phyloP scores from a whole-genome alignment of 2,113 vertebrate genomes.

The Meleagris gallopavo region DNA sequence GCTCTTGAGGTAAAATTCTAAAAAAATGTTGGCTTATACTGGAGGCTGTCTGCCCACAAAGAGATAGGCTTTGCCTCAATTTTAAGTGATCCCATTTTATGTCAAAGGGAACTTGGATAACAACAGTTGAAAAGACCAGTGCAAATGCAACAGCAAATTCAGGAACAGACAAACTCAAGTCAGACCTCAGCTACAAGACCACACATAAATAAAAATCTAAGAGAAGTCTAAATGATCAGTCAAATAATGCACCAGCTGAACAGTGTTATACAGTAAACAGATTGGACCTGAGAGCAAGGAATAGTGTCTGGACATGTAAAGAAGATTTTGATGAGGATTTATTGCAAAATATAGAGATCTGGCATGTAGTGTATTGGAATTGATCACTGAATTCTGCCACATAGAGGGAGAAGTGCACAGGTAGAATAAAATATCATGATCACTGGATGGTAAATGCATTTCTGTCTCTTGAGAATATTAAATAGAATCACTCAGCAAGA shows the following conservation, averaged over 20 bases:
- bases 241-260: not conserved
- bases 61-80: not conserved
- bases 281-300: not conserved
- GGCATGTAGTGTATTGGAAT: not conserved
- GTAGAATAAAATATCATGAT: not conserved
- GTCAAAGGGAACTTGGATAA: not conserved
- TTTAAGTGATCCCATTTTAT: not conserved
- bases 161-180: not conserved
- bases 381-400: not conserved
- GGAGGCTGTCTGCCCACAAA: not conserved
- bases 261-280: not conserved
- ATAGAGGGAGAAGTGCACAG: not conserved
- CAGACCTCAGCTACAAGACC: not conserved
- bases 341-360: not conserved
- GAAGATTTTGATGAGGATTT: not conserved
- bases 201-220: not conserved
- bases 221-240: not conserved
- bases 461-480: not conserved
- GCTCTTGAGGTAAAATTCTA: not conserved
- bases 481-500: not conserved
- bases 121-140: not conserved
- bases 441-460: not conserved
- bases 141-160: not conserved
- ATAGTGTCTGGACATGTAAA: not conserved
- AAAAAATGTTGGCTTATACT: not conserved